Percentiles rank a stretch among this genome's conserved stretches.
Evolutionary conservation across 2,888 invertebrate species (phyloP).

Genomic region (Caradrina clavipalpis): DNA sequence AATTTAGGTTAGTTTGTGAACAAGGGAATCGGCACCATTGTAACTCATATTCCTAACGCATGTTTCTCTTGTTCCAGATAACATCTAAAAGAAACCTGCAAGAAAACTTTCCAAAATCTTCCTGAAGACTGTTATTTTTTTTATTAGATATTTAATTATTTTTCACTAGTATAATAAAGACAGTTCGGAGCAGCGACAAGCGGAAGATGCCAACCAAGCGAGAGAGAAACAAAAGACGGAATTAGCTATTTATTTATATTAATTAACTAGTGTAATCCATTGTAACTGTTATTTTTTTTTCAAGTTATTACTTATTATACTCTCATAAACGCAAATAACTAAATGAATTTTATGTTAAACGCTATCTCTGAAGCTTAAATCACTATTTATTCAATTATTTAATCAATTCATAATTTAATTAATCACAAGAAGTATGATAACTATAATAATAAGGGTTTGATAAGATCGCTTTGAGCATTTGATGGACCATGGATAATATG

Average conservation of each 20-base stretch:
- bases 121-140: slow-evolving; percentile 87
- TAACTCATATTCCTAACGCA: background rate
- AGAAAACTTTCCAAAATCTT: slow-evolving; percentile 88
- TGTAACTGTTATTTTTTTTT: slow-evolving; percentile 69
- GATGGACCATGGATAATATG: slow-evolving; percentile 88
- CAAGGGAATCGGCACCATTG: no score
- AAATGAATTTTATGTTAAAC: slow-evolving; percentile 69
- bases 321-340: slow-evolving; percentile 59
- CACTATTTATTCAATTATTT: slow-evolving; percentile 73
- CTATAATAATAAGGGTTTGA: slow-evolving; percentile 60
- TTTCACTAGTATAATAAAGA: slow-evolving; percentile 75
- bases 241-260: slow-evolving; percentile 86
- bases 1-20: no score
- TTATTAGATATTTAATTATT: slow-evolving; percentile 77
- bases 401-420: slow-evolving; percentile 61
- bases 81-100: slow-evolving; percentile 82
- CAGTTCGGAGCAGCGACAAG: slow-evolving; percentile 70
- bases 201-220: slow-evolving; percentile 84
- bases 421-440: slow-evolving; percentile 66
- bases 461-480: slow-evolving; percentile 63
- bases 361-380: slow-evolving; percentile 67
- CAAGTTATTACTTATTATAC: slow-evolving; percentile 59
- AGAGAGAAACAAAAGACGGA: slow-evolving; percentile 90
- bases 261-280: slow-evolving; percentile 80
- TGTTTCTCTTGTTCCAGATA: slow-evolving; percentile 85